Evolutionary conservation across 2,113 vertebrate genomes (phyloP).

Genomic region (Puma concolor): DNA sequence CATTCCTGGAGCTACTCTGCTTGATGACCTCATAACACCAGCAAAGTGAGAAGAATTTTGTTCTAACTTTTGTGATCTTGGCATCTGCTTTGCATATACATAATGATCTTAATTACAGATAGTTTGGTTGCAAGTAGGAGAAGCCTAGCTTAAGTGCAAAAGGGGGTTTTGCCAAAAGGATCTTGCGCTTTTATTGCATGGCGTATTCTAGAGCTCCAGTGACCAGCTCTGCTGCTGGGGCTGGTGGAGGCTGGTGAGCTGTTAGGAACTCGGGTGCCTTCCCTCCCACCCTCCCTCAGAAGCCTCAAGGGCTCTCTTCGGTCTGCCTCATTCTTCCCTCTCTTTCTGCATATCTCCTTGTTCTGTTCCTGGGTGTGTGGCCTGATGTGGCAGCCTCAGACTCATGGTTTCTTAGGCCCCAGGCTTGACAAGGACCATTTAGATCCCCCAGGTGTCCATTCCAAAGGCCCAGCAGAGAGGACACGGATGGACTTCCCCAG

Average conservation of each 20-base stretch:
- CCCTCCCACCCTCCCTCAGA: background rate
- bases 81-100: background rate
- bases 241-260: background rate
- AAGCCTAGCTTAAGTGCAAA: background rate
- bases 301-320: background rate
- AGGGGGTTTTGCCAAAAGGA: background rate
- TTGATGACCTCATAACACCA: conserved; percentile 93
- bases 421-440: background rate
- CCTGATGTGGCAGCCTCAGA: too few relatives aligned
- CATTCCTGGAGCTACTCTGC: conserved; percentile 93
- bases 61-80: background rate
- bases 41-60: conserved; percentile 87
- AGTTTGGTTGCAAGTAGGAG: background rate
- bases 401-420: background rate
- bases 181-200: background rate
- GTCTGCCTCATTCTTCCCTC: background rate
- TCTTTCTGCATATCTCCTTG: background rate
- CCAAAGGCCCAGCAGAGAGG: background rate
- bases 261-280: background rate
- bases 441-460: background rate
- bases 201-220: background rate
- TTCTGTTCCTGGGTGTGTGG: background rate
- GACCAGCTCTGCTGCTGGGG: background rate
- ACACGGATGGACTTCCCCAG: background rate
- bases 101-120: background rate